A percentile compares a stretch with the other conserved stretches of the same genome.
Evolutionary conservation across 2,113 vertebrate genomes (phyloP).

Genomic region (Empidonax traillii): DNA sequence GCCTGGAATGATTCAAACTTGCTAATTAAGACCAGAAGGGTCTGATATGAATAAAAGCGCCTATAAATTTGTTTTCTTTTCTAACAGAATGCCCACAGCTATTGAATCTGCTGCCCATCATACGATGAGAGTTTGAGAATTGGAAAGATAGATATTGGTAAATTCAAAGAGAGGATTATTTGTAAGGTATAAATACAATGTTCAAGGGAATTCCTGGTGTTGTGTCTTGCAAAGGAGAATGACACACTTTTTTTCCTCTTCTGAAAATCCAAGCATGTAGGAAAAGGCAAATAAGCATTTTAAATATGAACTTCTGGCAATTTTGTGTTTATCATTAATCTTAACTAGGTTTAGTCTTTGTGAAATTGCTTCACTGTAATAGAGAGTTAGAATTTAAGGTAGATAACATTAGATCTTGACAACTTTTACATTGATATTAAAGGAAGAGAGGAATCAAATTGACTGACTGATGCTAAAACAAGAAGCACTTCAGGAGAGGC

Average conservation of each 20-base stretch:
- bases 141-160: not conserved
- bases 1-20: not conserved
- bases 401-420: not conserved
- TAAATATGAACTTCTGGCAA: not conserved
- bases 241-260: not conserved
- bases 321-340: not conserved
- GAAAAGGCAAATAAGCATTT: not conserved
- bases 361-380: conserved; percentile 15
- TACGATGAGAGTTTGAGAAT: not conserved
- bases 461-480: conserved; percentile 34
- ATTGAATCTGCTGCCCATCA: not conserved
- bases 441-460: not conserved
- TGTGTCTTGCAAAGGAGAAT: not conserved
- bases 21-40: not conserved
- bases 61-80: not conserved
- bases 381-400: not conserved
- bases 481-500: conserved; percentile 24
- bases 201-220: not conserved
- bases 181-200: not conserved
- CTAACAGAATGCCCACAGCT: not conserved
- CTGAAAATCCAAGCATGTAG: not conserved
- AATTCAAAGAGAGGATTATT: not conserved
- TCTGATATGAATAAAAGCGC: not conserved
- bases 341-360: conserved; percentile 37
- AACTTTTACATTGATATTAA: conserved; percentile 31